Base-by-base conservation (phyloP, 2,797 vertebrate species). In the Lacerta viridis region DNA sequence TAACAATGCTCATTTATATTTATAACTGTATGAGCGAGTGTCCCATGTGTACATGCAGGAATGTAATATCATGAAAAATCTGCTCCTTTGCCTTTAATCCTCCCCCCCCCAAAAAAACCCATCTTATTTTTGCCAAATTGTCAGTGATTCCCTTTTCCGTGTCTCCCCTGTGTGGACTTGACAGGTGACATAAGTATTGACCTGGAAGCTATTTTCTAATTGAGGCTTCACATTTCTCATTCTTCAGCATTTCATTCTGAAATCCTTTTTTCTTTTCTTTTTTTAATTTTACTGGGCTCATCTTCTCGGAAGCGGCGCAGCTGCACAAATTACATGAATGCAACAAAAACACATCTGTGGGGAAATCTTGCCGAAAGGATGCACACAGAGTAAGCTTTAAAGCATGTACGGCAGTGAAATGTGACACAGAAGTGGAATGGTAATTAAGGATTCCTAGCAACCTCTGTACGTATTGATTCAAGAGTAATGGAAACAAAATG, bases 181-280 rank as follows among this genome's bases (percentile, higher is more conserved):
- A 80, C 83, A 33, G 36, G 74, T 66, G 76, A 33, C 82, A 84
- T 36, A 20, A 5, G 20, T 29, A 25, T 66, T 25, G 64, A 74
- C 76, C 43, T 29, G 15, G 36, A 88, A 90, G 74, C n/a, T 59
- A 23, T n/a, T 36, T 88, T 87, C 84, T 55, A 59, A n/a, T 23
- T 50, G 86, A 86, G 3, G 59, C 41, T 66, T 0, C 64, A 1
- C 4, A 3, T 61, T 72, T 27, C 7, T 81, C 43, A 84, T 66
- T 61, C 78, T 91, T 83, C 66, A 84, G 83, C 72, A 86, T 89
- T 91, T 88, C 10, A 41, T 89, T 87, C 82, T 89, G 59, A 25
- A 80, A 50, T 85, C 79, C 46, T 15, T 55, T 55, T 55, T 43
- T 43, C 0, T 87, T 80, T 89, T 87, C 33, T 33, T 33, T 33